These are phyloP conservation scores for Caradrina clavipalpis DNA, from an alignment of 2,888 invertebrate genomes.

Conservation along the genomic window DNA sequence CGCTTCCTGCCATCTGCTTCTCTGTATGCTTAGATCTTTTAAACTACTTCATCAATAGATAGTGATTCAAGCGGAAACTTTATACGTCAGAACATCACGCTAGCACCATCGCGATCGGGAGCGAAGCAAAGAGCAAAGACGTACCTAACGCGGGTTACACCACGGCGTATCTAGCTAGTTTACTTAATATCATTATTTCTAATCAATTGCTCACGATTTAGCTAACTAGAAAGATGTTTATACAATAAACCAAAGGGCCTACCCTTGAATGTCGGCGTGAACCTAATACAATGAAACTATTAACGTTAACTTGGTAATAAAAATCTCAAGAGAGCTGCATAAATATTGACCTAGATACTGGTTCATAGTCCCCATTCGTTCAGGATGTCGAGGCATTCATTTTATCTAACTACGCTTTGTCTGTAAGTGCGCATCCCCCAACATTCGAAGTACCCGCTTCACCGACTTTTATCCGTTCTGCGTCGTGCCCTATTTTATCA, in stretches of 20 bases:
- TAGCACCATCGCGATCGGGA: too few relatives aligned
- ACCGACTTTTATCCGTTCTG: conserved; percentile 32
- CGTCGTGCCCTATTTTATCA: conserved; percentile 38
- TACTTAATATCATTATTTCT: conserved; percentile 16
- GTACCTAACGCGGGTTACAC: too few relatives aligned
- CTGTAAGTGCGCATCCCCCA: conserved; percentile 49
- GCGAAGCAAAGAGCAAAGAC: too few relatives aligned
- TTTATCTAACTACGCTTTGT: conserved; percentile 64
- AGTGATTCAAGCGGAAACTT: too few relatives aligned
- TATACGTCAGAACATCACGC: too few relatives aligned
- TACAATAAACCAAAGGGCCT: conserved; percentile 8
- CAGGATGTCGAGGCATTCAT: conserved; percentile 70
- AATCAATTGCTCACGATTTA: conserved; percentile 42
- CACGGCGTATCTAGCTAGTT: too few relatives aligned
- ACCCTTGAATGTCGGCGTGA: conserved; percentile 29
- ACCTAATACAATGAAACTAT: conserved; percentile 45
- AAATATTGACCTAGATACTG: conserved; percentile 65
- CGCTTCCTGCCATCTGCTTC: too few relatives aligned
- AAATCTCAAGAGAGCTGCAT: conserved; percentile 47
- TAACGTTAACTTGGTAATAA: conserved; percentile 53
- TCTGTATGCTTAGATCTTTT: too few relatives aligned
- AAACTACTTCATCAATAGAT: too few relatives aligned
- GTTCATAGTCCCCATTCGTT: conserved; percentile 27
- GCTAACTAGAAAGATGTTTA: conserved; percentile 13
- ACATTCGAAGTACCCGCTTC: conserved; percentile 33